Conservation (phyloP, 2,797 vertebrate species). For the Pogoniulus pusillus region DNA sequence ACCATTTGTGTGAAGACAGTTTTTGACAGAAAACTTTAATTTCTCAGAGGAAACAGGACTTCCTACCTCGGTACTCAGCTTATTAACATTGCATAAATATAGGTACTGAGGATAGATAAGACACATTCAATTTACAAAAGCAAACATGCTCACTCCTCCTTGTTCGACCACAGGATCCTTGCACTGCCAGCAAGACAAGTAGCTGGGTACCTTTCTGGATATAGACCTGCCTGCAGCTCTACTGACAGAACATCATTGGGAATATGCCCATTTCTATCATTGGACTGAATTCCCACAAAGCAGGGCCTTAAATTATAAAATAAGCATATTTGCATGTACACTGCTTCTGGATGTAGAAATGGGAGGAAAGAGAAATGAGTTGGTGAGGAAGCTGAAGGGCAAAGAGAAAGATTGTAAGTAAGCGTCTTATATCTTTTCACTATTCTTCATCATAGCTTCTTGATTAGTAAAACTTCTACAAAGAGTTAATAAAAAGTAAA, state of each 20-base stretch:
- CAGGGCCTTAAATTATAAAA: neutral
- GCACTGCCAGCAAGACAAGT: neutral
- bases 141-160: neutral
- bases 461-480: neutral
- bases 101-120: neutral
- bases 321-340: neutral
- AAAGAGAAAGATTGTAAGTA: neutral
- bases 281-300: neutral
- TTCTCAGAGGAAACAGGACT: neutral
- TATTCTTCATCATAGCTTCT: neutral
- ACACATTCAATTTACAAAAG: neutral
- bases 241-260: neutral
- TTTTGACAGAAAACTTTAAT: neutral
- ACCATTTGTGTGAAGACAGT: accelerated
- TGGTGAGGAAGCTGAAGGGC: neutral
- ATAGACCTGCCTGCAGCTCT: neutral
- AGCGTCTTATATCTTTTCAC: neutral
- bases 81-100: neutral
- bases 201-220: neutral
- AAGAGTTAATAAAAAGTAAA: neutral
- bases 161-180: neutral
- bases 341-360: neutral
- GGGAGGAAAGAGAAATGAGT: neutral
- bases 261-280: neutral
- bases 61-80: neutral